phyloP scores from a whole-genome alignment of 2,888 invertebrate species.

The Pristionchus fissidentatus region DNA sequence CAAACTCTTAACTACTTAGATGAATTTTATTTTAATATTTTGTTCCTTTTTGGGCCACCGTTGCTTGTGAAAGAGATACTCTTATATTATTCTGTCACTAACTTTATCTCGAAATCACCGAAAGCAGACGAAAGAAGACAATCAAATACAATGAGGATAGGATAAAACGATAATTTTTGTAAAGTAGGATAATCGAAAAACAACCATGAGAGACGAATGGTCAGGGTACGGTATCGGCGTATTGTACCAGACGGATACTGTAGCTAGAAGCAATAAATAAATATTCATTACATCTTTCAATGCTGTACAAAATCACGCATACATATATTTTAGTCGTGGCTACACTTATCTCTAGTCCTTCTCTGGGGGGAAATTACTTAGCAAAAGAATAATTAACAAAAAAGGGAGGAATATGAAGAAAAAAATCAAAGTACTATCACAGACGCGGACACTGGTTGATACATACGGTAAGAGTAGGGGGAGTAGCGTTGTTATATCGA shows the following conservation, averaged over 20 bases:
- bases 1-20: no score
- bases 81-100: background rate
- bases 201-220: background rate
- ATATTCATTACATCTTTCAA: background rate
- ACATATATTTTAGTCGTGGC: background rate
- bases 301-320: slow-evolving; percentile 18
- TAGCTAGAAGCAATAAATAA: background rate
- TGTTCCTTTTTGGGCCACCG: no score
- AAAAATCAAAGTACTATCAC: slow-evolving; percentile 35
- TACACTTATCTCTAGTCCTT: slow-evolving; percentile 28
- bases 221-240: slow-evolving; percentile 10
- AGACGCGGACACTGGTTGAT: slow-evolving; percentile 28
- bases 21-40: no score
- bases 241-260: slow-evolving; percentile 3
- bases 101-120: slow-evolving; percentile 41
- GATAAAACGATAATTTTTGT: slow-evolving; percentile 40
- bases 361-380: background rate
- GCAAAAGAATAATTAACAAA: slow-evolving; percentile 17
- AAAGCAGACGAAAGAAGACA: background rate
- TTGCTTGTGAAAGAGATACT: background rate
- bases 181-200: background rate
- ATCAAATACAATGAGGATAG: slow-evolving; percentile 24
- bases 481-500: no score
- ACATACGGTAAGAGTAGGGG: slow-evolving; percentile 33
- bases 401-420: background rate